Conservation (phyloP, 2,888 invertebrate species). For the Tenthredo mesomela region DNA sequence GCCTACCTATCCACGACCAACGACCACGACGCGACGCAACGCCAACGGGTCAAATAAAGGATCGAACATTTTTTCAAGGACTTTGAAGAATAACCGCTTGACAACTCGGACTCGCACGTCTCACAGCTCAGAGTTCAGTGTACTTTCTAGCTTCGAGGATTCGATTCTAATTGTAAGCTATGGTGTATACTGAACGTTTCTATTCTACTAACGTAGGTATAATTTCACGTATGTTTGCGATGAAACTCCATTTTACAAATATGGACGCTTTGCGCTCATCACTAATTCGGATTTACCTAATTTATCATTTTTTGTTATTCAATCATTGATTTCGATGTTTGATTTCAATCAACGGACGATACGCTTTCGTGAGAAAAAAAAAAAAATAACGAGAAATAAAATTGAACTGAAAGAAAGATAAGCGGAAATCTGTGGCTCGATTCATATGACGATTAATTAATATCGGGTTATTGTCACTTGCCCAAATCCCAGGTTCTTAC, state of each 20-base stretch:
- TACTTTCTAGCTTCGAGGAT: background rate
- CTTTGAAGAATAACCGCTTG: constrained; percentile 48
- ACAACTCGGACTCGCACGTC: constrained; percentile 27
- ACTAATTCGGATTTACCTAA: background rate
- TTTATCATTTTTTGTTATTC: background rate
- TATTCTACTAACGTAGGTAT: background rate
- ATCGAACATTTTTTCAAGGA: constrained; percentile 46
- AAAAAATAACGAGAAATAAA: background rate
- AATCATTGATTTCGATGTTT: background rate
- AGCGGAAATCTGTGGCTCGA: background rate
- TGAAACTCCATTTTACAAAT: constrained; percentile 15
- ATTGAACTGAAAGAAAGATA: background rate
- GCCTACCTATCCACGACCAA: background rate
- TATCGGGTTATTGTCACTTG: constrained; percentile 16
- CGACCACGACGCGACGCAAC: background rate
- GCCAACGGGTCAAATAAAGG: constrained; percentile 36
- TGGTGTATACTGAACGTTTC: constrained; percentile 33
- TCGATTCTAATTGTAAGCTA: background rate
- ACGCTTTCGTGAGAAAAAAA: background rate
- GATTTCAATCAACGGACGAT: background rate
- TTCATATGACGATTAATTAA: constrained; percentile 1
- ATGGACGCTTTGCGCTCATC: background rate
- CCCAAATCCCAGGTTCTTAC: background rate
- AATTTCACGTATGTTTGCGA: background rate
- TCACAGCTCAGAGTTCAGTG: constrained; percentile 26